Conservation (phyloP, 2,113 vertebrate species). For the Engraulis encrasicolus region DNA sequence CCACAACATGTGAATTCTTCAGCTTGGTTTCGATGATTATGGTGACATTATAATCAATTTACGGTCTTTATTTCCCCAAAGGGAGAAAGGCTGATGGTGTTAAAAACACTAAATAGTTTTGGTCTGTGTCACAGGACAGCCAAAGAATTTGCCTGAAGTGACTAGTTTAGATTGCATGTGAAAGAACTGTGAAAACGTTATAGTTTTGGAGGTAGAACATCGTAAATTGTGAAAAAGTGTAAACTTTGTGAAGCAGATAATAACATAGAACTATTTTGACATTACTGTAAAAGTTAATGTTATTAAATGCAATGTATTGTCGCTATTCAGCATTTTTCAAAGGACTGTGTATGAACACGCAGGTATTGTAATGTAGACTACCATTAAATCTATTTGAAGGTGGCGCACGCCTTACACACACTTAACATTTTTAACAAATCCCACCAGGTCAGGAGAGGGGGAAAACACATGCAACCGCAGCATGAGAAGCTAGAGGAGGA, state of each 20-base stretch:
- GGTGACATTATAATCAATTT: not conserved
- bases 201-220: not conserved
- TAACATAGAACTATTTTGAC: too few species aligned
- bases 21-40: not conserved
- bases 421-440: constrained; percentile 1
- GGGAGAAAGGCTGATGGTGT: not conserved
- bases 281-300: too few species aligned
- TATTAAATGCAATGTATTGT: too few species aligned
- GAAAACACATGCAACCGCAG: not conserved
- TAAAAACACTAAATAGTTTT: not conserved
- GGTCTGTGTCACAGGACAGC: too few species aligned
- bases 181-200: not conserved
- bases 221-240: too few species aligned
- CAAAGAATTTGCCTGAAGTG: too few species aligned
- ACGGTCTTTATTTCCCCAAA: not conserved
- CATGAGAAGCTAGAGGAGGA: not conserved
- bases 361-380: not conserved
- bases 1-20: not conserved
- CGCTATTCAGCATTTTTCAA: too few species aligned
- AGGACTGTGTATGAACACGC: not conserved
- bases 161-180: not conserved
- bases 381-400: not conserved
- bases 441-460: not conserved
- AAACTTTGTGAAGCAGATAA: too few species aligned
- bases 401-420: not conserved